Evolutionary conservation across 2,113 vertebrate genomes (phyloP), one percentile per base, ranked within the genome.

Genomic region (Toxotes chatareus): DNA sequence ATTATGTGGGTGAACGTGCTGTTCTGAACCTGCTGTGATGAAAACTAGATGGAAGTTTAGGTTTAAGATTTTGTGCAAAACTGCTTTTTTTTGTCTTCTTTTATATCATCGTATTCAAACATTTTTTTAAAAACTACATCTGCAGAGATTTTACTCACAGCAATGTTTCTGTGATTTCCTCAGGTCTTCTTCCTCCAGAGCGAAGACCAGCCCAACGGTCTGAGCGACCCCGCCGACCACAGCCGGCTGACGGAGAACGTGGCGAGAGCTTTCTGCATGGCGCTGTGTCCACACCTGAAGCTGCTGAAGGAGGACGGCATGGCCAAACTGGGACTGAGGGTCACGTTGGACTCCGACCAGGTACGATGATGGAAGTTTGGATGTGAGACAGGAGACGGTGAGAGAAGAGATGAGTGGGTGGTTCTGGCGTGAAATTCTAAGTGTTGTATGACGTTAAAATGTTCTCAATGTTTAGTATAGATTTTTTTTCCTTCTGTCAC

Each of bases 121-220:
- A 13, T 57, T 23, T n/a, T 1, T 51, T 49, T 17, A 17, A 49
- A 47, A 27, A 31, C 7, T 9, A 3, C 14, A 60, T 4, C 23
- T n/a, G 8, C 57, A 0, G 66, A 0, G 46, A 3, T 23, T 13
- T 51, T 34, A 7, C 14, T 55, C 19, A 19, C 31, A 4, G 9
- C 16, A n/a, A 42, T 53, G 5, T 49, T 53, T 40, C 23, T 74
- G 3, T 60, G 42, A 46, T 80, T 34, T 49, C 49, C 53, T 47
- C 83, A 99, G 98, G 98, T 99, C 73, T 99, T 99, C 87, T 99
- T 99, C 85, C 95, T 99, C 49, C 97, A 97, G 92, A 99, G 95
- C 0, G 98, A 99, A 44, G 98, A 99, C 84, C 97, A 99, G 67
- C 95, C 97, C 60, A 97, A 82, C 16, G 93, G 96, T 5, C 93